A percentile compares a stretch with the other conserved stretches of the same genome.
Conservation (phyloP, 2,113 vertebrate species). For the Naja naja region DNA sequence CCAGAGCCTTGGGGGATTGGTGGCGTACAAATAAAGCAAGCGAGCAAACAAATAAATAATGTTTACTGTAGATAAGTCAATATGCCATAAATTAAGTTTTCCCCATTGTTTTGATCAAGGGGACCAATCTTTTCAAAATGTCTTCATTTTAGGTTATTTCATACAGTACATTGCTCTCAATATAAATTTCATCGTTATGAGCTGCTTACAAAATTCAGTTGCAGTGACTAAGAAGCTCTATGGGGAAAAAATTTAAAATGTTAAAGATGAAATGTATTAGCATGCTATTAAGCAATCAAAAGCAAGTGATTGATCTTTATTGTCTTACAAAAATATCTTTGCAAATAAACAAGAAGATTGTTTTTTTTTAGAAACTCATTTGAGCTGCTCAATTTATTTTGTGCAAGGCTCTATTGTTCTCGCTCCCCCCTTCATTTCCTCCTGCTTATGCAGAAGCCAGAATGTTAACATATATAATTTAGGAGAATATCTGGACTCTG, state of each 20-base stretch:
- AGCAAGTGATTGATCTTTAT: slow-evolving; percentile 31
- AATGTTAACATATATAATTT: slow-evolving; percentile 22
- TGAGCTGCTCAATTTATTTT: slow-evolving; percentile 14
- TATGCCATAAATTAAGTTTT: neutral
- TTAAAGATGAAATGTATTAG: slow-evolving; percentile 33
- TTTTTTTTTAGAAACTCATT: slow-evolving; percentile 29
- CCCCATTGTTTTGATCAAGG: neutral
- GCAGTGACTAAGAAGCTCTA: neutral
- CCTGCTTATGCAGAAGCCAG: slow-evolving; percentile 1
- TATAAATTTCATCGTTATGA: neutral
- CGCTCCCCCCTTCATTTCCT: neutral
- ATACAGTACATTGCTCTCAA: neutral
- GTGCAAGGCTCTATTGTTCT: neutral
- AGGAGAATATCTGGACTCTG: slow-evolving; percentile 13
- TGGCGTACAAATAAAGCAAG: neutral
- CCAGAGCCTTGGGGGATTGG: neutral
- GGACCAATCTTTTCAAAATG: neutral
- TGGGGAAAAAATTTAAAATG: slow-evolving; percentile 3
- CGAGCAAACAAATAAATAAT: neutral
- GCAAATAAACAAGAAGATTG: slow-evolving; percentile 11
- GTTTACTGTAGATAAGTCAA: neutral
- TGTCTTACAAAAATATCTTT: slow-evolving; percentile 33
- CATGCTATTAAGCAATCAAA: slow-evolving; percentile 21
- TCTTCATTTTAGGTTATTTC: neutral
- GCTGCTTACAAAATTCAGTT: slow-evolving; percentile 4